Base-by-base conservation (phyloP, 2,113 vertebrate genomes). In the Pteronura brasiliensis region DNA sequence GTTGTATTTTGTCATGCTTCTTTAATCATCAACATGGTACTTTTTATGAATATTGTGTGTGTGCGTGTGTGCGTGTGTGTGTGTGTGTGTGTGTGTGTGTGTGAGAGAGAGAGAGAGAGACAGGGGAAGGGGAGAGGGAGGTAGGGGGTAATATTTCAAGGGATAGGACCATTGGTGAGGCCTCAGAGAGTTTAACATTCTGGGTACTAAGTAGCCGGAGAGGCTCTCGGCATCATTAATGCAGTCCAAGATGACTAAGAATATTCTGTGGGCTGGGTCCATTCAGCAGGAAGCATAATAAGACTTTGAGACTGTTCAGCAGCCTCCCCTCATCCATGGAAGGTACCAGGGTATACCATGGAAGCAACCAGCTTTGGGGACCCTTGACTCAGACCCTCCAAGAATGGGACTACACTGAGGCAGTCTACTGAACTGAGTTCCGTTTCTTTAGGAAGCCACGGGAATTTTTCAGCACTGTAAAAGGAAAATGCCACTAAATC, bases 401-500 rank as follows among this genome's bases (percentile, higher is more conserved):
- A n/a, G 67, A 77, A 89, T 0, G 27, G 13, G 71, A 87, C 7
- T 10, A 18, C 3, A 8, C 10, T 47, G 49, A 80, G 31, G 25
- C 52, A 34, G 47, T 59, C 59, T 74, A 4, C 17, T 31, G 20
- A 72, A 57, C 0, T 15, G 25, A 17, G 10, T 87, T 67, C 34
- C 6, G 4, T 88, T 83, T 95, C 77, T 72, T 82, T n/a, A 61
- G n/a, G 82, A 36, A 59, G 29, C n/a, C 34, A 1, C 6, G 42
- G 49, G 63, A 14, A 42, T 27, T 61, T 67, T 71, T 65, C 86
- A 61, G 6, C 29, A 61, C 1, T 34, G 76, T 29, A 71, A 59
- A 95, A 69, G 61, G 57, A 88, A 97, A 88, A 69, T 36, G 17
- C 49, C 74, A 72, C 82, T 49, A 39, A 52, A 71, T 72, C 65